Evolutionary conservation across 92 coral and sea anemone genomes (phyloP).

Genomic region (Galaxea fascicularis): DNA sequence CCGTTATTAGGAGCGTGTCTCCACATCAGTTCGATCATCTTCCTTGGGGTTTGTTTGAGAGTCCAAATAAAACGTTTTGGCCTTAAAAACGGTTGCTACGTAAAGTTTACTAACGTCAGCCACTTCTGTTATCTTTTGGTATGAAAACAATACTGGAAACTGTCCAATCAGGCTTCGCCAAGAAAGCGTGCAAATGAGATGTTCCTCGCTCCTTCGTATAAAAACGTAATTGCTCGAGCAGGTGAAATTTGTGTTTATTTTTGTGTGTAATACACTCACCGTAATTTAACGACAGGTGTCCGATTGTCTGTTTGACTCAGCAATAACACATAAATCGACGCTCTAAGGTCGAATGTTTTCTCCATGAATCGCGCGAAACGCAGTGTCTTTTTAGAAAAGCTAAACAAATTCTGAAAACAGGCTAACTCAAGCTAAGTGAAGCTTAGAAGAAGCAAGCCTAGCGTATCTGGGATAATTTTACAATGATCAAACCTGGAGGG

Average conservation of each 20-base stretch:
- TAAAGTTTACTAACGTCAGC: conserved; percentile 8
- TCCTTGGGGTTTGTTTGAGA: not conserved
- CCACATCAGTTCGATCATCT: conserved; percentile 10
- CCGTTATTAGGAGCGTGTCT: not conserved
- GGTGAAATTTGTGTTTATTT: conserved; percentile 26
- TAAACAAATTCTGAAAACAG: too few relatives aligned
- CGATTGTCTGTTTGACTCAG: conserved; percentile 7
- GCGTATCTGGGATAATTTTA: too few relatives aligned
- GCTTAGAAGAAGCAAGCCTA: too few relatives aligned
- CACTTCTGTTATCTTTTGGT: conserved; percentile 3
- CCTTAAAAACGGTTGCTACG: conserved; percentile 20
- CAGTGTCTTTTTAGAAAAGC: too few relatives aligned
- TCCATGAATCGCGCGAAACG: not conserved
- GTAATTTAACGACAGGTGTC: conserved; percentile 28
- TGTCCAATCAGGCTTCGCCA: conserved; percentile 18
- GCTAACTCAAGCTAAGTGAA: too few relatives aligned
- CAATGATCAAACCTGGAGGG: too few relatives aligned
- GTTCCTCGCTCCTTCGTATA: not conserved
- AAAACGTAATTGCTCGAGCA: conserved; percentile 3
- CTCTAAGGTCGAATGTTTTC: not conserved
- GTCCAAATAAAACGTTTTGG: not conserved
- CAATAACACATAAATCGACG: not conserved
- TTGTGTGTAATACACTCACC: not conserved
- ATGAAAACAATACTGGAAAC: not conserved
- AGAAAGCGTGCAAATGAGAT: not conserved